Percentiles rank a stretch among this genome's conserved stretches.
phyloP scores from a whole-genome alignment of 2,113 vertebrate genomes.

The Nibea albiflora region DNA sequence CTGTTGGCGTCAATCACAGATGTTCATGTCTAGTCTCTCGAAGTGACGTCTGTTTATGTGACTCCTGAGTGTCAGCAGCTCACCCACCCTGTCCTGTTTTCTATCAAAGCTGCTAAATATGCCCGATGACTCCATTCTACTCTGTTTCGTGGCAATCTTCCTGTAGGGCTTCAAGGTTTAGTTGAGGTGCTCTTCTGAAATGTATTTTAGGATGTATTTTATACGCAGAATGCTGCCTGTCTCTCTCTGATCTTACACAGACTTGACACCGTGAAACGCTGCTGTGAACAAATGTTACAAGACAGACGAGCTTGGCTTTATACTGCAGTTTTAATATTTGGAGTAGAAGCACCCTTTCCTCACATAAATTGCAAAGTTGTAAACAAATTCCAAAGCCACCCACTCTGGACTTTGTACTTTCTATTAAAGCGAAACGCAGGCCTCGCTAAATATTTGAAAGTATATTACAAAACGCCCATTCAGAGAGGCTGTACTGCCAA shows the following conservation, averaged over 20 bases:
- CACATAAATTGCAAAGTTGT: constrained; percentile 7
- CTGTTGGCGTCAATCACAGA: constrained; percentile 37
- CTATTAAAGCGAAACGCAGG: constrained; percentile 9
- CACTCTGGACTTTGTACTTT: constrained; percentile 22
- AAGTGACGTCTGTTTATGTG: constrained; percentile 14
- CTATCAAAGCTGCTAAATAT: background rate
- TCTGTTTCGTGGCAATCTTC: background rate
- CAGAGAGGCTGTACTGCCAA: background rate
- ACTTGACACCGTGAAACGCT: constrained; percentile 14
- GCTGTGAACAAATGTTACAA: constrained; percentile 4
- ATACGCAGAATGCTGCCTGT: background rate
- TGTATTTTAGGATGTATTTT: background rate
- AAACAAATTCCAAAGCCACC: constrained; percentile 4
- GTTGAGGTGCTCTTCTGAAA: background rate
- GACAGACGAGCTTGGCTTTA: constrained; percentile 8
- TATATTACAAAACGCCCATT: background rate
- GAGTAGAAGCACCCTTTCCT: constrained; percentile 24
- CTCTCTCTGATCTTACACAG: constrained; percentile 7
- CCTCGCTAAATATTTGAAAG: background rate
- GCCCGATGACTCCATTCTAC: too few species aligned
- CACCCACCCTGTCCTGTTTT: background rate
- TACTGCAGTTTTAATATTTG: constrained; percentile 11
- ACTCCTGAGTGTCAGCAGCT: background rate
- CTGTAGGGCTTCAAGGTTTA: background rate
- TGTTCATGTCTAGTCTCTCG: background rate